phyloP scores from a whole-genome alignment of 1,140 invertebrate species.

The Anoplolepis gracilipes region DNA sequence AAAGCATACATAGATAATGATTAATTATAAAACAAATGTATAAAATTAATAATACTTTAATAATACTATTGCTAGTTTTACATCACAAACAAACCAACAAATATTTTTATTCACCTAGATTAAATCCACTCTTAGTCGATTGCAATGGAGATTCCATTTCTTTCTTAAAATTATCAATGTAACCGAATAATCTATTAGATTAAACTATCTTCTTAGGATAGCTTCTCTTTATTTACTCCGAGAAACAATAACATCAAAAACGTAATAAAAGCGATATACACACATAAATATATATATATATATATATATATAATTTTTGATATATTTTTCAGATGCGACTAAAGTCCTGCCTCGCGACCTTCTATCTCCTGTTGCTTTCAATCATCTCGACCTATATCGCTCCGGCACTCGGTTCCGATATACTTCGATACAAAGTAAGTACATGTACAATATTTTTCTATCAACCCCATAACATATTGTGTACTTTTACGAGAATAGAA shows the following conservation, averaged over 20 bases:
- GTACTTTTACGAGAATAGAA: background rate
- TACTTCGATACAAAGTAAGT: constrained; percentile 63
- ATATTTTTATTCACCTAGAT: too few relatives aligned
- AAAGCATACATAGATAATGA: too few relatives aligned
- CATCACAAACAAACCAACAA: too few relatives aligned
- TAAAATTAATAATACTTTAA: too few relatives aligned
- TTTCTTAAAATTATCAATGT: background rate
- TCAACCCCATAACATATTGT: background rate
- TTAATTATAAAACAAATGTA: too few relatives aligned
- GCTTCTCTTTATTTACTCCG: background rate
- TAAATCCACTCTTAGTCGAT: too few relatives aligned
- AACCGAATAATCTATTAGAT: background rate
- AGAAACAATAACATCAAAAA: constrained; percentile 15
- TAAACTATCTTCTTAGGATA: background rate
- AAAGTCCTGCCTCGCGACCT: constrained; percentile 38
- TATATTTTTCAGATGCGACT: constrained; percentile 69
- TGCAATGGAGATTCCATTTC: background rate
- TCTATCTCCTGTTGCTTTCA: constrained; percentile 60
- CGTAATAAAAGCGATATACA: too few relatives aligned
- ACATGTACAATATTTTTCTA: background rate
- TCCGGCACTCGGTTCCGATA: constrained; percentile 47
- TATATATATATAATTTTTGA: constrained; percentile 30
- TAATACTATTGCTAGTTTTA: too few relatives aligned
- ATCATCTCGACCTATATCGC: constrained; percentile 61
- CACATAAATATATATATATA: too few relatives aligned